phyloP scores from a whole-genome alignment of 2,113 vertebrate genomes.

The Cochlearius cochlearius region DNA sequence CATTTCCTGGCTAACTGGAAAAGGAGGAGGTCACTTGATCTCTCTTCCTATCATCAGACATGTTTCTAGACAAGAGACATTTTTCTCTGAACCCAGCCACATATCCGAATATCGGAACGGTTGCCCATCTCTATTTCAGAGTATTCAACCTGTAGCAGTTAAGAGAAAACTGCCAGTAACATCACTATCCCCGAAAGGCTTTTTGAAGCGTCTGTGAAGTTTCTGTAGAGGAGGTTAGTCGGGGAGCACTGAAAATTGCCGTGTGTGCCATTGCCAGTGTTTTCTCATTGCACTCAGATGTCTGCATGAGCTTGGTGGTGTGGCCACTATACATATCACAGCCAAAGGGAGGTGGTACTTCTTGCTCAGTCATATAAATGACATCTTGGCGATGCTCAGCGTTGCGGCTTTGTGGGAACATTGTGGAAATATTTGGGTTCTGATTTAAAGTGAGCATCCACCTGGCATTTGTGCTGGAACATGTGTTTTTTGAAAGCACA shows the following conservation, averaged over 20 bases:
- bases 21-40: neutral
- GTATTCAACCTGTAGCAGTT: neutral
- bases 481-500: neutral
- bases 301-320: neutral
- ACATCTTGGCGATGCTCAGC: neutral
- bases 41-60: neutral
- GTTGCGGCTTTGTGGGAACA: neutral
- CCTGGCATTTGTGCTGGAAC: neutral
- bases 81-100: neutral
- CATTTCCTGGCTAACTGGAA: neutral
- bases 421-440: neutral
- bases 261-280: neutral
- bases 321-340: neutral
- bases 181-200: neutral
- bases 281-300: neutral
- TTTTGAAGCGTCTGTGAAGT: neutral
- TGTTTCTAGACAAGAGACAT: neutral
- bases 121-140: neutral
- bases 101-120: rapidly evolving
- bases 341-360: neutral
- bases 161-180: neutral
- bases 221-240: neutral
- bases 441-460: neutral
- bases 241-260: neutral
- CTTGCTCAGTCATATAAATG: neutral